phyloP scores from a whole-genome alignment of 2,888 invertebrate genomes.

The Corythucha ciliata region DNA sequence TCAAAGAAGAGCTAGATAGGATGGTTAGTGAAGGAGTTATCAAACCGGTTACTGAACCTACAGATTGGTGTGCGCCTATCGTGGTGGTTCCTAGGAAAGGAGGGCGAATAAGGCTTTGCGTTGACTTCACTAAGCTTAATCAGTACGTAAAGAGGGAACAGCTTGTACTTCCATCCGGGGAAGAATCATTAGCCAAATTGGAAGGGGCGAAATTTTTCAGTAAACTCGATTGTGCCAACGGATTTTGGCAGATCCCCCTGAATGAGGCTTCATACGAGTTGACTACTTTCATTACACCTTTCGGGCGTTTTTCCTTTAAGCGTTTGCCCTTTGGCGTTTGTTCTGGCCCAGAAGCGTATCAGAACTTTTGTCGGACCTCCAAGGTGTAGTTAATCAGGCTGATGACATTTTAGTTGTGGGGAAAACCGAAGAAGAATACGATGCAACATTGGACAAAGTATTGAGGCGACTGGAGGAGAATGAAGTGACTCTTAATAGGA shows the following conservation, averaged over 20 bases:
- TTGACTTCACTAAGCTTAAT: slow-evolving; percentile 21
- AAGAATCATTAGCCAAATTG: neutral
- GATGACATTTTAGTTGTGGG: too few relatives aligned
- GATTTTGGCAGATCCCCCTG: neutral
- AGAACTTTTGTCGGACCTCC: too few relatives aligned
- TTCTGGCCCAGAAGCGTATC: neutral
- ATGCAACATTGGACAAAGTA: too few relatives aligned
- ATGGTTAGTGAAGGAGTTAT: slow-evolving; percentile 1
- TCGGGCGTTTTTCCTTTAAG: neutral
- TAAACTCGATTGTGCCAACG: neutral
- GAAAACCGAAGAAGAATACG: too few relatives aligned
- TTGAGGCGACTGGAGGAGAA: too few relatives aligned
- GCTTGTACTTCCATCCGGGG: neutral
- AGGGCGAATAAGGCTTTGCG: slow-evolving; percentile 18
- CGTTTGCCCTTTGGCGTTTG: neutral
- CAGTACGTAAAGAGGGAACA: slow-evolving; percentile 16
- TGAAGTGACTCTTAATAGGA: too few relatives aligned
- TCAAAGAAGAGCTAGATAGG: slow-evolving; percentile 13
- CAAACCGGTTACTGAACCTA: slow-evolving; percentile 4
- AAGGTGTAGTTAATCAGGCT: too few relatives aligned
- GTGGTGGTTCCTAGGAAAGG: slow-evolving; percentile 17
- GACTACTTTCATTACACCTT: neutral
- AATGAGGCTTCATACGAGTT: neutral
- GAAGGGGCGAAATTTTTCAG: neutral
- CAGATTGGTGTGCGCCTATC: slow-evolving; percentile 19